Conservation (phyloP, 1,140 invertebrate species). For the Cydia splendana region DNA sequence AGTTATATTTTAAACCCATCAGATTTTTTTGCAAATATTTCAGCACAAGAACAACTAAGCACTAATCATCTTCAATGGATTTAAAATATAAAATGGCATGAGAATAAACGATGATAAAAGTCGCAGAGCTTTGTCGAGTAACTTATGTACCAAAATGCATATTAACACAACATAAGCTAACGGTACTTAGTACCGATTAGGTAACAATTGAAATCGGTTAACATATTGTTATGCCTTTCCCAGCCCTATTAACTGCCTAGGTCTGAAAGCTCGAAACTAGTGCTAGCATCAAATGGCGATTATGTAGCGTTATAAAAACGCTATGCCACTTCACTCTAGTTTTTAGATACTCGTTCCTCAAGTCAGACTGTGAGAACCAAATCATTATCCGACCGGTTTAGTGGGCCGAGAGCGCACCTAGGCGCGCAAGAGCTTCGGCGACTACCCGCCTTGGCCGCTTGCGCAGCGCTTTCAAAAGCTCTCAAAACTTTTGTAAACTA, state of each 20-base stretch:
- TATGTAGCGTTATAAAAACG: constrained; percentile 72
- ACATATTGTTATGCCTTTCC: background rate
- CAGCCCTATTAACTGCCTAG: constrained; percentile 1
- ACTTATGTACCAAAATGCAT: constrained; percentile 1
- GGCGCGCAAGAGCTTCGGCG: constrained; percentile 37
- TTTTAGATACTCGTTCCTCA: constrained; percentile 77
- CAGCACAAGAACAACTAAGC: background rate
- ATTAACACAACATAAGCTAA: constrained; percentile 13
- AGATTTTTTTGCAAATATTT: background rate
- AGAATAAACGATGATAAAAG: background rate
- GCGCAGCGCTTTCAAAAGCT: constrained; percentile 75
- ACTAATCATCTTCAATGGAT: background rate
- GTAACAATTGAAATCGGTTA: constrained; percentile 9
- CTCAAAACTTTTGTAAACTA: constrained; percentile 44
- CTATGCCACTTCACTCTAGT: constrained; percentile 76
- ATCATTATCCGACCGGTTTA: constrained; percentile 60
- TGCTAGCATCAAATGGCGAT: constrained; percentile 44
- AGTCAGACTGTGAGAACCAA: constrained; percentile 76
- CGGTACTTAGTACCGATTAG: constrained; percentile 6
- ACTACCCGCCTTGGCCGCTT: constrained; percentile 18
- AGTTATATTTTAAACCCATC: constrained; percentile 4
- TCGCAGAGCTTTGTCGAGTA: background rate
- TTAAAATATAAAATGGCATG: background rate
- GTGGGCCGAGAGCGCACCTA: constrained; percentile 46
- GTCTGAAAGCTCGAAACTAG: constrained; percentile 6